Conservation (phyloP, 2,888 invertebrate genomes). For the Cerceris rybyensis region DNA sequence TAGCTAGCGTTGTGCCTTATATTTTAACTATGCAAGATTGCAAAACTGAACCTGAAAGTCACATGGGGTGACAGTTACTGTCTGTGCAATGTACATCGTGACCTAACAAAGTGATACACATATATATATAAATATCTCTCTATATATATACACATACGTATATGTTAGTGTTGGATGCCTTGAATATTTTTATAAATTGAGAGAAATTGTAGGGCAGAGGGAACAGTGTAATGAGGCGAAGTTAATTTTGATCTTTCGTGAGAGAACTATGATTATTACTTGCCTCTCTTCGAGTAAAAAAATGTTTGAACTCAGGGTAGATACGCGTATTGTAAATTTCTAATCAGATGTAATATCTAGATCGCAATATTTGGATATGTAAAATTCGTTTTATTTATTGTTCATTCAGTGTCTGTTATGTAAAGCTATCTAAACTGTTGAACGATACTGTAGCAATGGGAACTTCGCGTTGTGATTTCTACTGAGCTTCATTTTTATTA, state of each 20-base stretch:
- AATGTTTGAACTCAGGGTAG: slow-evolving; percentile 50
- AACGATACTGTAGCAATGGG: slow-evolving; percentile 7
- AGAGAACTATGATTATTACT: slow-evolving; percentile 28
- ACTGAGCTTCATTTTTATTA: slow-evolving; percentile 1
- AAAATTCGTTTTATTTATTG: slow-evolving; percentile 54
- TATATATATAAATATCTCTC: background rate
- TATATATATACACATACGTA: slow-evolving; percentile 31
- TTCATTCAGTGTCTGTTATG: slow-evolving; percentile 36
- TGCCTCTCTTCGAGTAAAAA: slow-evolving; percentile 40
- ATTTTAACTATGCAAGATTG: slow-evolving; percentile 86
- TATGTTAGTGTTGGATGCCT: slow-evolving; percentile 52
- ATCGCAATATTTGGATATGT: slow-evolving; percentile 41
- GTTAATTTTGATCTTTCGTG: slow-evolving; percentile 46
- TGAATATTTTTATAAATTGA: slow-evolving; percentile 57
- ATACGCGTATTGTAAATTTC: slow-evolving; percentile 39
- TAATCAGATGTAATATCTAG: slow-evolving; percentile 42
- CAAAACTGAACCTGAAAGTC: slow-evolving; percentile 79
- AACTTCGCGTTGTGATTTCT: slow-evolving; percentile 2
- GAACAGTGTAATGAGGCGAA: slow-evolving; percentile 21
- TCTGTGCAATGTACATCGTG: slow-evolving; percentile 68
- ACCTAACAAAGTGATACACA: slow-evolving; percentile 63
- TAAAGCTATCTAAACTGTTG: slow-evolving; percentile 45
- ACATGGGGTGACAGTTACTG: slow-evolving; percentile 77
- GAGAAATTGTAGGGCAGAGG: slow-evolving; percentile 22
- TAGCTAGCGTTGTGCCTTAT: slow-evolving; percentile 97